These are phyloP conservation scores for Columba janthina DNA, from an alignment of 2,113 vertebrate genomes.

Conservation along the genomic window DNA sequence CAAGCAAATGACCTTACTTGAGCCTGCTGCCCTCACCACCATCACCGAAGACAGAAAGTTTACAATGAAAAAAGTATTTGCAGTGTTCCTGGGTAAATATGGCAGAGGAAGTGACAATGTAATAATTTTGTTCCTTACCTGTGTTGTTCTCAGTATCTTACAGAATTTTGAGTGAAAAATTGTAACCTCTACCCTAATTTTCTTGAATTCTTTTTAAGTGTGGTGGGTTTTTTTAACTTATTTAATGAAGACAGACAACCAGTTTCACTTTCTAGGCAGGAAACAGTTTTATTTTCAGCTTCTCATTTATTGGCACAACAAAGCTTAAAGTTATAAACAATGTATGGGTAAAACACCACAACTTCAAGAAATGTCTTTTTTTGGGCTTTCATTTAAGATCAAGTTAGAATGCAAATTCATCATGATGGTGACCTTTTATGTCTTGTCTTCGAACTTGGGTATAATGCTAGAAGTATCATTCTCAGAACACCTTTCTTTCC, in stretches of 20 bases:
- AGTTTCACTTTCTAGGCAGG: not conserved
- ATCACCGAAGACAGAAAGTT: not conserved
- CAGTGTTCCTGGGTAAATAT: not conserved
- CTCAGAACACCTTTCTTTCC: not conserved
- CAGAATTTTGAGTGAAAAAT: not conserved
- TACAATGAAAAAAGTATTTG: not conserved
- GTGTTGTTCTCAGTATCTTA: not conserved
- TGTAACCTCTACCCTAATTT: not conserved
- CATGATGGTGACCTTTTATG: not conserved
- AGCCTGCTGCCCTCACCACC: not conserved
- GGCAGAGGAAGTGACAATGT: not conserved
- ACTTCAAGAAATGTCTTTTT: not conserved
- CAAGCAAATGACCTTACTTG: not conserved
- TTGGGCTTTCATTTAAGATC: not conserved
- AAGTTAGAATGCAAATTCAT: not conserved
- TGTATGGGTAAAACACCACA: not conserved
- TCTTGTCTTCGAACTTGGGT: not conserved
- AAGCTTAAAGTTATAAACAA: not conserved
- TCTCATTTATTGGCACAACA: not conserved
- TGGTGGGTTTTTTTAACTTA: not conserved
- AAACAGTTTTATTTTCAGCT: not conserved
- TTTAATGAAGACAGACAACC: not conserved
- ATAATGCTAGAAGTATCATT: not conserved
- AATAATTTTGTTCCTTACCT: not conserved
- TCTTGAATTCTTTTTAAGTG: not conserved